A percentile compares a stretch with the other conserved stretches of the same genome.
Conservation (phyloP, 2,888 invertebrate genomes). For the Lepidochitona cinerea region DNA sequence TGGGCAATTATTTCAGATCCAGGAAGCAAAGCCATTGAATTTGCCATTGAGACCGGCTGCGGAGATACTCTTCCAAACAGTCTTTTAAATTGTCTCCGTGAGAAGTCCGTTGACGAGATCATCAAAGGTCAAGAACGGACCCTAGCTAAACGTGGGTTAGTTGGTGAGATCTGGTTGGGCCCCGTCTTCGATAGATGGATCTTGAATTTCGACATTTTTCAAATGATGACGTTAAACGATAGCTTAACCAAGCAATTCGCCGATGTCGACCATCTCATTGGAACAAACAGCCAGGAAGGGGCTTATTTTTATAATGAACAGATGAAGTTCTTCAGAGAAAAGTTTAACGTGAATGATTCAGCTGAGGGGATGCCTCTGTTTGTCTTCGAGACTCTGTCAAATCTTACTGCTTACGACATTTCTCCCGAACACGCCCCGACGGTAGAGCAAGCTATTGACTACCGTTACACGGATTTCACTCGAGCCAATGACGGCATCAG, state of each 20-base stretch:
- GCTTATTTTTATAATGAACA: not conserved
- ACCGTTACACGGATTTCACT: not conserved
- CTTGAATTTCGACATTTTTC: not conserved
- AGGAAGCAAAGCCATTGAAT: not conserved
- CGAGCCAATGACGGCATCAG: not conserved
- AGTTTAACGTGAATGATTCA: not conserved
- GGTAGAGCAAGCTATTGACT: not conserved
- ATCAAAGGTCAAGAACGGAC: not conserved
- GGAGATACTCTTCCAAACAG: not conserved
- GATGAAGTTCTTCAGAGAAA: not conserved
- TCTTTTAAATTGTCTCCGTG: not conserved
- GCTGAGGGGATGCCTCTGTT: not conserved
- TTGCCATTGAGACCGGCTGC: not conserved
- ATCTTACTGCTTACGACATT: not conserved
- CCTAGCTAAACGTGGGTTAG: not conserved
- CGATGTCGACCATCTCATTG: not conserved
- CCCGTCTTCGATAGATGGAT: not conserved
- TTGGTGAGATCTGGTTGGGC: not conserved
- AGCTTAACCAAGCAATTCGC: not conserved
- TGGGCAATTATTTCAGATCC: not conserved
- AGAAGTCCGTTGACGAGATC: not conserved
- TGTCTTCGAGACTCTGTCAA: not conserved
- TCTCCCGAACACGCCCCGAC: not conserved
- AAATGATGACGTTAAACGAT: not conserved
- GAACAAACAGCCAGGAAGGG: constrained; percentile 9